Evolutionary conservation across 2,797 vertebrate genomes (phyloP), one percentile per base, ranked within the genome.

Genomic region (Prunella strophiata): DNA sequence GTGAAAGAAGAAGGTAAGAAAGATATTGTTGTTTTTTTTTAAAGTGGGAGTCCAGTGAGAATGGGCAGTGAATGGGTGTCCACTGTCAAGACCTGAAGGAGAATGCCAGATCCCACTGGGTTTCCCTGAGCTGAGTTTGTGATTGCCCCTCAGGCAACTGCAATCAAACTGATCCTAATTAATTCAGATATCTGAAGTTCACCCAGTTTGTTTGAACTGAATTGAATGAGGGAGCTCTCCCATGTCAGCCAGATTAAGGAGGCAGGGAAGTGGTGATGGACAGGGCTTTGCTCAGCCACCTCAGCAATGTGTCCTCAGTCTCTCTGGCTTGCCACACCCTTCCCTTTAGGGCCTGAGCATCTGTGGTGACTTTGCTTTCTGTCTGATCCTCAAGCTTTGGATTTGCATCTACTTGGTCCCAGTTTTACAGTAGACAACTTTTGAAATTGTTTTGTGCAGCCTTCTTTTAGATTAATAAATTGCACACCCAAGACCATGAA

Each of bases 271-370:
- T 5, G 0, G 13, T 57, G 68, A 55, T 1, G 7, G n/a, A 26
- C n/a, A 13, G 25, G 21, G 16, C 32, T 87, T 70, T 1, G 2
- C 48, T 26, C 55, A 57, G 34, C 50, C 36, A 26, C 36, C 29
- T 40, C 1, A 0, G 19, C 34, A 55, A 9, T 0, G 0, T 6
- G 27, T 57, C 20, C 52, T 42, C 48, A 32, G 48, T 40, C 21
- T 75, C 17, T 30, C 29, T 43, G 3, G 0, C 1, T 5, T 73
- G n/a, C 29, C 38, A 45, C 36, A n/a, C 13, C 29, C 67, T 61
- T 86, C 3, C 1, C 9, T 63, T 73, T 54, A 16, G 32, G 9
- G 17, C 26, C 40, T 34, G 29, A 88, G 27, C 27, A 12, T 47
- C 67, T 30, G 8, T 9, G 34, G 21, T 38, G n/a, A 27, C 32